Percentiles rank a stretch among this genome's conserved stretches.
These are phyloP conservation scores for Albula goreensis DNA, from an alignment of 2,113 vertebrate genomes.

Conservation along the genomic window DNA sequence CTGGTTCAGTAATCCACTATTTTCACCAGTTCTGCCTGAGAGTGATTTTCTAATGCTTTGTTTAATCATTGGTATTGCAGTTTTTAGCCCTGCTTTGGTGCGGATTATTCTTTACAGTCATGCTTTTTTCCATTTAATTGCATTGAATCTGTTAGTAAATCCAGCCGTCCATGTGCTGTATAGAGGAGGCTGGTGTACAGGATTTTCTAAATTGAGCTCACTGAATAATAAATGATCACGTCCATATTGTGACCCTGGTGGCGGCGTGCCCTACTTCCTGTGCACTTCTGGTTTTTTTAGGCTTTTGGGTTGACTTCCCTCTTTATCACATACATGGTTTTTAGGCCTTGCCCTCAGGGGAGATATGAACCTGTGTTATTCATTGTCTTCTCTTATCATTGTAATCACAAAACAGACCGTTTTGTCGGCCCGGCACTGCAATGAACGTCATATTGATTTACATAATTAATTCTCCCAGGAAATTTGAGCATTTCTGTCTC, in stretches of 20 bases:
- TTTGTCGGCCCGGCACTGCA: slow-evolving; percentile 54
- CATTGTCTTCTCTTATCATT: slow-evolving; percentile 6
- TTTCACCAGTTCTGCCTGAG: too few relatives aligned
- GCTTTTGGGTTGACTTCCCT: not conserved
- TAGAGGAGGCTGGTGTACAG: not conserved
- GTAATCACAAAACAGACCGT: slow-evolving; percentile 33
- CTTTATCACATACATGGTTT: not conserved
- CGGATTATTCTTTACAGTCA: not conserved
- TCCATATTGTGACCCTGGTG: slow-evolving; percentile 40
- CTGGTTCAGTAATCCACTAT: not conserved
- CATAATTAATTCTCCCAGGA: too few relatives aligned
- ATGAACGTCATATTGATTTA: not conserved
- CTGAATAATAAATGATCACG: slow-evolving; percentile 52
- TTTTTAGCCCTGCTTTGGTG: not conserved
- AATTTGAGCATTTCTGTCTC: too few relatives aligned
- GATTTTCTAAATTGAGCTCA: slow-evolving; percentile 20
- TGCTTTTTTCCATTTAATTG: not conserved
- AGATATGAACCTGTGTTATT: not conserved
- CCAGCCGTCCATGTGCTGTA: not conserved
- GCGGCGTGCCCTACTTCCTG: slow-evolving; percentile 26
- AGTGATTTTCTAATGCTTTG: not conserved
- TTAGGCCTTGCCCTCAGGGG: not conserved
- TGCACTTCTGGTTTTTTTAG: not conserved
- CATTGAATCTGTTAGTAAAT: not conserved
- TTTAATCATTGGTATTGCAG: not conserved